These are phyloP conservation scores for Malthinus seriepunctatus DNA, from an alignment of 2,888 invertebrate genomes.

Conservation along the genomic window DNA sequence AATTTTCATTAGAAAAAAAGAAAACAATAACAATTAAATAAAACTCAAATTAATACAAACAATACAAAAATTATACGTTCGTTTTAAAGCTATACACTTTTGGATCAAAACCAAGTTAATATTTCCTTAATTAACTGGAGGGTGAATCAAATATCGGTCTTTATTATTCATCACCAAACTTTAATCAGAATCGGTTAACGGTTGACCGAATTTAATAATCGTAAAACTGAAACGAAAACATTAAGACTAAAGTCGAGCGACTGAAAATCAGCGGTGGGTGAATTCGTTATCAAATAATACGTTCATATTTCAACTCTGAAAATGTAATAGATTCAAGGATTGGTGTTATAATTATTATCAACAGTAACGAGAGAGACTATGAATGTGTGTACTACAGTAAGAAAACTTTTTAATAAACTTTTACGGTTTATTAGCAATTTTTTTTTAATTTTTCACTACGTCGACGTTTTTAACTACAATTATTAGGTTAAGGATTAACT, in stretches of 20 bases:
- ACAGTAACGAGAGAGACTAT: slow-evolving; percentile 13
- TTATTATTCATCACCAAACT: slow-evolving; percentile 30
- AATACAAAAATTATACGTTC: background rate
- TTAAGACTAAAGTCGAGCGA: slow-evolving; percentile 31
- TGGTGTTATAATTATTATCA: slow-evolving; percentile 35
- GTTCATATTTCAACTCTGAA: slow-evolving; percentile 31
- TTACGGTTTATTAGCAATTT: no score
- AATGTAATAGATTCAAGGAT: slow-evolving; percentile 33
- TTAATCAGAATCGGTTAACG: slow-evolving; percentile 34
- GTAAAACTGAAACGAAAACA: slow-evolving; percentile 36
- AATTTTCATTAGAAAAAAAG: background rate
- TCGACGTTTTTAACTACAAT: no score
- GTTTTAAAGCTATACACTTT: background rate
- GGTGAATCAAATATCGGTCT: slow-evolving; percentile 30
- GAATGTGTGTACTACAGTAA: no score
- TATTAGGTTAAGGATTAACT: no score
- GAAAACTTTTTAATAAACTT: no score
- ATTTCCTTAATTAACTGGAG: slow-evolving; percentile 25
- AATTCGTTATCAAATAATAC: slow-evolving; percentile 36
- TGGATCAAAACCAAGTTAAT: slow-evolving; percentile 16
- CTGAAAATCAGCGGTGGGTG: slow-evolving; percentile 23
- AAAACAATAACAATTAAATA: slow-evolving; percentile 4
- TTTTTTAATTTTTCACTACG: no score
- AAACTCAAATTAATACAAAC: background rate
- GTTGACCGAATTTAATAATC: slow-evolving; percentile 37